Percentiles rank a stretch among this genome's conserved stretches.
Evolutionary conservation across 2,113 vertebrate genomes (phyloP).

Genomic region (Sphaerodactylus townsendi): DNA sequence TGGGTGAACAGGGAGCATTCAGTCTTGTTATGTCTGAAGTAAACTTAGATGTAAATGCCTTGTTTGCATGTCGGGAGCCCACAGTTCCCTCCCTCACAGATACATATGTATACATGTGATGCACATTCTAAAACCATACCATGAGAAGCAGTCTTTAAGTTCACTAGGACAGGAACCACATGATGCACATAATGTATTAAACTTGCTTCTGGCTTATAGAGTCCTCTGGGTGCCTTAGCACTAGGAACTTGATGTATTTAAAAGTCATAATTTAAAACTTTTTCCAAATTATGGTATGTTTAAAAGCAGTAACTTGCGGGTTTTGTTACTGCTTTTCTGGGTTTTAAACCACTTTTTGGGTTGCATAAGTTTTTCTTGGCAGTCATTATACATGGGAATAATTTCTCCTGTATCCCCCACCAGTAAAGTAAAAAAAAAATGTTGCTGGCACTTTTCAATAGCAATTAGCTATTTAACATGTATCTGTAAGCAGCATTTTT

Average conservation of each 20-base stretch:
- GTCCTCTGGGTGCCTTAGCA: not conserved
- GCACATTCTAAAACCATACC: not conserved
- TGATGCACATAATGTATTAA: not conserved
- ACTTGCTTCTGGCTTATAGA: not conserved
- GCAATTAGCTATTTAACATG: not conserved
- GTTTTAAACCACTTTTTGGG: not conserved
- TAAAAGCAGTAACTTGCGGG: not conserved
- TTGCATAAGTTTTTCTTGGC: conserved; percentile 8
- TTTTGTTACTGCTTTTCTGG: not conserved
- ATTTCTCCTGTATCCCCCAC: not conserved
- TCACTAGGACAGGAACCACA: not conserved
- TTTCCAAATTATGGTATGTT: not conserved
- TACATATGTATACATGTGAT: not conserved
- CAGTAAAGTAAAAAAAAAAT: too few relatives aligned
- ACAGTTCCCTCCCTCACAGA: not conserved
- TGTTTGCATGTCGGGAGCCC: too few relatives aligned
- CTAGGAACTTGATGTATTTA: not conserved
- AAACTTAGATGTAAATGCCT: too few relatives aligned
- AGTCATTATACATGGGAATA: not conserved
- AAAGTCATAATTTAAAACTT: not conserved
- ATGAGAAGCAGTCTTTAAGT: not conserved
- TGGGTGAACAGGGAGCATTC: not conserved
- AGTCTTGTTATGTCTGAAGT: too few relatives aligned
- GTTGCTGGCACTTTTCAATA: not conserved
- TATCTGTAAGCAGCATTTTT: not conserved